Percentiles rank a stretch among this genome's conserved stretches.
These are phyloP conservation scores for Pterois miles DNA, from an alignment of 2,797 vertebrate species.

Conservation along the genomic window DNA sequence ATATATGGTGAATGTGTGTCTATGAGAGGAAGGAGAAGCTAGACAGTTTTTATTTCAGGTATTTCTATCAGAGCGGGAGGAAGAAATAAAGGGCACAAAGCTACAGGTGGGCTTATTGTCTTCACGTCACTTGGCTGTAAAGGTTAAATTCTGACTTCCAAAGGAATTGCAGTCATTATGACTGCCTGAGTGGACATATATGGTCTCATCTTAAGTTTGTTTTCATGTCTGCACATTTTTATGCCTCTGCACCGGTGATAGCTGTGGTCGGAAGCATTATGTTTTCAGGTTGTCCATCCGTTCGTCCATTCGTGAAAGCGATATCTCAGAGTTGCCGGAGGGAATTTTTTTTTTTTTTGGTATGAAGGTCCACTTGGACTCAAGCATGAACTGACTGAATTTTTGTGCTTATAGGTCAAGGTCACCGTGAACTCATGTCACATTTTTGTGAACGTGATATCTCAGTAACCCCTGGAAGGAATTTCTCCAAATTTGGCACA, in stretches of 20 bases:
- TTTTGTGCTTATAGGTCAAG: too few species aligned
- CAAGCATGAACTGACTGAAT: too few species aligned
- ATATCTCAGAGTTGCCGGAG: too few species aligned
- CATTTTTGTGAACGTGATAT: too few species aligned
- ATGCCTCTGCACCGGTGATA: neutral
- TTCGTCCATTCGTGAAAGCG: too few species aligned
- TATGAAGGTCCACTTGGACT: neutral
- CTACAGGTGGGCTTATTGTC: neutral
- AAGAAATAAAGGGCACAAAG: neutral
- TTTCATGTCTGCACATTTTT: neutral
- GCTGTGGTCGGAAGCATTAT: neutral
- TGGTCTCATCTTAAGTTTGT: conserved; percentile 7
- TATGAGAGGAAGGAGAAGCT: neutral
- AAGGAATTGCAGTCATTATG: conserved; percentile 15
- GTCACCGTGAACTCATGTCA: too few species aligned
- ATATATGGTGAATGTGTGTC: neutral
- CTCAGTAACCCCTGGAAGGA: too few species aligned
- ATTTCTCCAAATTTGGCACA: too few species aligned
- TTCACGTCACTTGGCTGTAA: conserved; percentile 15
- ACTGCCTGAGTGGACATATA: neutral
- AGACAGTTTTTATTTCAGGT: neutral
- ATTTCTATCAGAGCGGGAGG: neutral
- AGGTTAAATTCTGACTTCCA: conserved; percentile 16
- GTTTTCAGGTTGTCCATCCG: neutral
- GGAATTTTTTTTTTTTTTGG: neutral